Evolutionary conservation across 1,140 invertebrate genomes (phyloP), one percentile per base, ranked within the genome.

Genomic region (Helicoverpa armigera): DNA sequence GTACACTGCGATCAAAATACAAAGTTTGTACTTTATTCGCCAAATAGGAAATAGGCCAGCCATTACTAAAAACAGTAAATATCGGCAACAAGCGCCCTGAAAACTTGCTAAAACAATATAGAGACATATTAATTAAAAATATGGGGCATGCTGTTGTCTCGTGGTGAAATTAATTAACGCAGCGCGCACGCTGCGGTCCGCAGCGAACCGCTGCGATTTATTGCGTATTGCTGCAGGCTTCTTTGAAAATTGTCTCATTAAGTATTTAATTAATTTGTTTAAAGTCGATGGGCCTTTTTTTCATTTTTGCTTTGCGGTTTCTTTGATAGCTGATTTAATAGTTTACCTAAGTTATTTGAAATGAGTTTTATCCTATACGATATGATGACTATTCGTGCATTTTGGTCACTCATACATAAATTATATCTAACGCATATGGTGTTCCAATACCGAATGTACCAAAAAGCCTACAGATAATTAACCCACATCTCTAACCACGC

Each of bases 111-210:
- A 77, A 77, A 67, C 50, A 77, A 77, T 77, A 77, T 12, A 53
- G 60, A 53, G 31, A 77, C 75, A 67, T 79, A 70, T 79, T 79
- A 79, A 79, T 79, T 79, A 79, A 60, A 79, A 79, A 79, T 79
- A 70, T 43, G 77, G 12, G n/a, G 35, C 61, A 7, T 67, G 63
- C 48, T 77, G 48, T 77, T 51, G 76, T 54, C 50, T 67, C 14
- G 76, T 69, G 76, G 63, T 31, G 14, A 16, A 70, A 70, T 79
- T 79, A 79, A 79, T 79, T 58, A 79, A 69, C 63, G 67, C 53
- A 10, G 51, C 31, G 50, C 9, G 65, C 51, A 35, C 65, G 50
- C 76, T 58, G 76, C 76, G 77, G 51, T 48, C 72, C 12, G 63
- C 56, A n/a, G 14, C 56, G 73, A 29, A 60, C 53, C 73, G 58